Evolutionary conservation across 2,113 vertebrate genomes (phyloP).

Genomic region (Pituophis catenifer): DNA sequence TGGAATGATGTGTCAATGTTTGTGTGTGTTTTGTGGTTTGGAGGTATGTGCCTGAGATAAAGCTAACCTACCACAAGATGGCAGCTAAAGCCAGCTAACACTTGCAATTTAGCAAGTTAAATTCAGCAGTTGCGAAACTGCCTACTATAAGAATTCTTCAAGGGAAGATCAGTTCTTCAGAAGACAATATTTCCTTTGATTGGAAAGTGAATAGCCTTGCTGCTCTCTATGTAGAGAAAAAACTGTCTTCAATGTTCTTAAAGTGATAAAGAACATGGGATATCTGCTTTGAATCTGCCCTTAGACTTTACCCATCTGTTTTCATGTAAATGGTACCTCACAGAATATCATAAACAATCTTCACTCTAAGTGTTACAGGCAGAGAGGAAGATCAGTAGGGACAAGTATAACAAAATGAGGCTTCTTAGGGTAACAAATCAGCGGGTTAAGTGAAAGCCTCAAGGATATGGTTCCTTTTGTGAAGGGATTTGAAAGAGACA

Average conservation of each 20-base stretch:
- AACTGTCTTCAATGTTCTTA: not conserved
- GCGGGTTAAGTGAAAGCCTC: not conserved
- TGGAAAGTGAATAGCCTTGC: not conserved
- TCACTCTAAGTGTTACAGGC: not conserved
- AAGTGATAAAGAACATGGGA: not conserved
- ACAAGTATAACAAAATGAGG: not conserved
- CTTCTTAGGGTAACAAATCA: not conserved
- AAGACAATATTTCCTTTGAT: not conserved
- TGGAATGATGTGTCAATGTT: not conserved
- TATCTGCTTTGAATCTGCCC: not conserved
- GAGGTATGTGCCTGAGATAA: slow-evolving; percentile 52
- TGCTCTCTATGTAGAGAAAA: not conserved
- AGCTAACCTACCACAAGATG: slow-evolving; percentile 58
- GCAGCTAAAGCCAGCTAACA: slow-evolving; percentile 56
- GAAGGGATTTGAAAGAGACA: not conserved
- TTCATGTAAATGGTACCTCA: not conserved
- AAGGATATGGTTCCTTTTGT: not conserved
- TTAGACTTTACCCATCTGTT: not conserved
- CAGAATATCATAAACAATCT: not conserved
- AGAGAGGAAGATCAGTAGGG: not conserved
- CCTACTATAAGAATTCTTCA: not conserved
- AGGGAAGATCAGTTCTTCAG: not conserved
- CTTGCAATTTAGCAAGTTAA: not conserved
- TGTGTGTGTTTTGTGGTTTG: not conserved
- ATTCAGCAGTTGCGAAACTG: not conserved